These are phyloP conservation scores for Osmerus eperlanus DNA, from an alignment of 2,113 vertebrate genomes.

Conservation along the genomic window DNA sequence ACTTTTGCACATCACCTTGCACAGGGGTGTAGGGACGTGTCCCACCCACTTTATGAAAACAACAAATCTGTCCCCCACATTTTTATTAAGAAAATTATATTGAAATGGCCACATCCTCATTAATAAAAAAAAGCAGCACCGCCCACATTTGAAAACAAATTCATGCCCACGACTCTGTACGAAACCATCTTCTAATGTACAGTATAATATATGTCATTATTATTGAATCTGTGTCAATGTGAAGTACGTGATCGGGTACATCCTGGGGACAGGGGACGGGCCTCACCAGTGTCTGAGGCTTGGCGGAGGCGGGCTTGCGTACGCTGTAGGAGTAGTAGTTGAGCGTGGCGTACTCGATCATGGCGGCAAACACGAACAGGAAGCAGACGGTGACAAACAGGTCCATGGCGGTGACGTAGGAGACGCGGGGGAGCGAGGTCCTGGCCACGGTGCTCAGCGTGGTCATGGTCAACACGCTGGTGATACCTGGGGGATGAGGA, in stretches of 20 bases:
- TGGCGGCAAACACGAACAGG: slow-evolving; percentile 93
- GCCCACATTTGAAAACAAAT: too few species aligned
- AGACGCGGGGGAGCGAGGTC: slow-evolving; percentile 91
- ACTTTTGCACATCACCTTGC: too few species aligned
- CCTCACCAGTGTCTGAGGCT: slow-evolving; percentile 85
- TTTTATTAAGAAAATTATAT: too few species aligned
- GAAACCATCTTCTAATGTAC: too few species aligned
- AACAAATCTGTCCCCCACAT: too few species aligned
- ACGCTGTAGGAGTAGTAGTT: slow-evolving; percentile 89
- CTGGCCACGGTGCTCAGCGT: slow-evolving; percentile 94
- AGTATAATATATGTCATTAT: too few species aligned
- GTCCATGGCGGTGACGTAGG: slow-evolving; percentile 96
- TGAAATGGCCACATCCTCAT: too few species aligned
- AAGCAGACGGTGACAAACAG: slow-evolving; percentile 97
- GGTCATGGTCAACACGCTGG: slow-evolving; percentile 96
- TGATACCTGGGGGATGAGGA: slow-evolving; percentile 79
- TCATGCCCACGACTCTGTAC: too few species aligned
- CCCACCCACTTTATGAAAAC: too few species aligned
- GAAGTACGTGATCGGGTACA: neutral
- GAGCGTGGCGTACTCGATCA: slow-evolving; percentile 96
- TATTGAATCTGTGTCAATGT: too few species aligned
- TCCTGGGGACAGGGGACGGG: neutral
- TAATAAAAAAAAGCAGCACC: too few species aligned
- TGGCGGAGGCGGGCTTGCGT: slow-evolving; percentile 71
- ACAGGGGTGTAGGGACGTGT: too few species aligned